Evolutionary conservation across 2,797 vertebrate genomes (phyloP).

Genomic region (Mycteria americana): DNA sequence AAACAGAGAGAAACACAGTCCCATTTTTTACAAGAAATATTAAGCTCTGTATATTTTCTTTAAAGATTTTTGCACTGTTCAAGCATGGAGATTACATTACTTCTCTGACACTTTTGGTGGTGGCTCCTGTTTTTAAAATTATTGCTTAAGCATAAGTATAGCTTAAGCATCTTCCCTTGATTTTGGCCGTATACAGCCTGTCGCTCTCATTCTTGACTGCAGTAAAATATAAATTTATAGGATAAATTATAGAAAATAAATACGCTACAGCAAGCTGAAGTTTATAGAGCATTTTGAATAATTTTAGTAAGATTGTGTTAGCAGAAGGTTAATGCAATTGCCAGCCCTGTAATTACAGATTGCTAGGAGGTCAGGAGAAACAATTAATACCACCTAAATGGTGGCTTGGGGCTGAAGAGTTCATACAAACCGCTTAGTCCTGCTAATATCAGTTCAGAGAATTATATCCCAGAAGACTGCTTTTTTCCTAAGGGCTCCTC

Average conservation of each 20-base stretch:
- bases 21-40: background rate
- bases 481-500: background rate
- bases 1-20: background rate
- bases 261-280: background rate
- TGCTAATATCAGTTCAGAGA: background rate
- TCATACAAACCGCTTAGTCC: background rate
- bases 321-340: slow-evolving; percentile 1
- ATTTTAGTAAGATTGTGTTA: background rate
- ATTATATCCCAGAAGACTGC: background rate
- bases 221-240: background rate
- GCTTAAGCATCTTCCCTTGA: background rate
- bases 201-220: background rate
- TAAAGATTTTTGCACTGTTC: background rate
- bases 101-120: slow-evolving; percentile 46
- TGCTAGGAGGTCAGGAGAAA: background rate
- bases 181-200: slow-evolving; percentile 11
- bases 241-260: background rate
- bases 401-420: background rate
- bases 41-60: background rate
- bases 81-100: background rate
- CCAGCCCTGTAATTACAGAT: slow-evolving; percentile 36
- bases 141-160: background rate
- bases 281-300: slow-evolving; percentile 13
- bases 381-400: background rate
- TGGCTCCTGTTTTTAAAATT: slow-evolving; percentile 24